Evolutionary conservation across 1,140 invertebrate genomes (phyloP), one percentile per base, ranked within the genome.

Genomic region (Zeugodacus cucurbitae): DNA sequence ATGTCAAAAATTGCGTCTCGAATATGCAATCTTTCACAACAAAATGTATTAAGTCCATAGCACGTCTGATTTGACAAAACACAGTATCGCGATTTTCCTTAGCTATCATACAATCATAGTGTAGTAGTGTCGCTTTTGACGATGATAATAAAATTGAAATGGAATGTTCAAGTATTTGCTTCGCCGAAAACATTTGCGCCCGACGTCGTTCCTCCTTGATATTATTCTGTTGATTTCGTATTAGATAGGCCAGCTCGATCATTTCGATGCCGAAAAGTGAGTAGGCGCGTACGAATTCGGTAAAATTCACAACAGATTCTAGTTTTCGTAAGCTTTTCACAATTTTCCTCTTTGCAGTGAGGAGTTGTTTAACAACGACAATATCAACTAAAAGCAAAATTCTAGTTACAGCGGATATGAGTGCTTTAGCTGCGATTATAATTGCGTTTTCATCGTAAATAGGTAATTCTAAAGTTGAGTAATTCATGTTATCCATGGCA

Each of bases 241-340:
- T 99, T 32, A 99, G 94, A 93, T 99, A 97, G 20, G 98, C 98
- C 88, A 99, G 94, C 92, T 99, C 98, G 74, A 99, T 98, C 98
- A 99, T 99, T 93, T 99, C 98, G 14, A 96, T 97, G 5, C 99
- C 99, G 94, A 99, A 99, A 92, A 99, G 98, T 90, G 98, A 98
- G 94, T 99, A 99, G 7, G 98, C 98, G 91, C 99, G 98, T 48
- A 99, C 98, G 94, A 99, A 99, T 94, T 99, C 99, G 10, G 98
- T 99, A 93, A 99, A 99, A 94, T 98, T 99, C 88, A 97, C 97
- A 59, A 99, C 98, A 88, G 97, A 97, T 94, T 99, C 98, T 90
- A 99, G 94, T 85, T 97, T 95, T 89, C 97, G 97, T 89, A 98
- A 94, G 91, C 96, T 97, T 89, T 97, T 96, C 41, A 96, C 96